phyloP scores from a whole-genome alignment of 30 jellyfish, hydroid and myxozoan species.

The Turritopsis dohrnii region DNA sequence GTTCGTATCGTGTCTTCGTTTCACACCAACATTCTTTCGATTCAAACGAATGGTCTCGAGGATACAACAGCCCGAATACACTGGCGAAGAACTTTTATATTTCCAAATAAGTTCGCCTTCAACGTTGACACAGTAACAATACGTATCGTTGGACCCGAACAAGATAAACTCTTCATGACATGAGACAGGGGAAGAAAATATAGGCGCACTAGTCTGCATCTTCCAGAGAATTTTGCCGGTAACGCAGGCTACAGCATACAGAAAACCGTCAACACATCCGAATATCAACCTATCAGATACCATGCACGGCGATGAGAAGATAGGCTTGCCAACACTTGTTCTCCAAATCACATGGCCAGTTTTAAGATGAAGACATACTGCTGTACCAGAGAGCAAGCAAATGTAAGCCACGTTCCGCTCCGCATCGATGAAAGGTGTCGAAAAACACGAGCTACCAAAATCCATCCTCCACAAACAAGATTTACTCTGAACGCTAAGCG shows the following conservation, averaged over 20 bases:
- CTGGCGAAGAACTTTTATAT: conserved; percentile 30
- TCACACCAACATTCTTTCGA: background rate
- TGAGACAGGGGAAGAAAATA: conserved; percentile 68
- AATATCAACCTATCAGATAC: conserved; percentile 3
- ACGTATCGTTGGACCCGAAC: conserved; percentile 61
- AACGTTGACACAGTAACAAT: conserved; percentile 33
- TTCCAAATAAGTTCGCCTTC: conserved; percentile 63
- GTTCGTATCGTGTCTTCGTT: background rate
- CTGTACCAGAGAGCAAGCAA: conserved; percentile 50
- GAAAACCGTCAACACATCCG: conserved; percentile 54
- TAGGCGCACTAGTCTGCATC: conserved; percentile 44
- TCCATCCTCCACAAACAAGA: conserved; percentile 31
- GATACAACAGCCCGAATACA: background rate
- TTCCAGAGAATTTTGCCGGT: conserved; percentile 55
- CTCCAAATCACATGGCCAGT: conserved; percentile 53
- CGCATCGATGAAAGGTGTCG: conserved; percentile 48
- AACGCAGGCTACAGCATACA: conserved; percentile 17
- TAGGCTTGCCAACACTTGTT: conserved; percentile 39
- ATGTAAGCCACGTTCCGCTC: conserved; percentile 27
- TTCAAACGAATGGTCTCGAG: background rate
- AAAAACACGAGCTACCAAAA: conserved; percentile 62
- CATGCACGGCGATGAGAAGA: conserved; percentile 56
- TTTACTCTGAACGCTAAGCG: conserved; percentile 32
- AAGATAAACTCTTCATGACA: conserved; percentile 14
- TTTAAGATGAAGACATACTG: conserved; percentile 15